Conservation (phyloP, 2,888 invertebrate species). For the Isoperla grammatica region DNA sequence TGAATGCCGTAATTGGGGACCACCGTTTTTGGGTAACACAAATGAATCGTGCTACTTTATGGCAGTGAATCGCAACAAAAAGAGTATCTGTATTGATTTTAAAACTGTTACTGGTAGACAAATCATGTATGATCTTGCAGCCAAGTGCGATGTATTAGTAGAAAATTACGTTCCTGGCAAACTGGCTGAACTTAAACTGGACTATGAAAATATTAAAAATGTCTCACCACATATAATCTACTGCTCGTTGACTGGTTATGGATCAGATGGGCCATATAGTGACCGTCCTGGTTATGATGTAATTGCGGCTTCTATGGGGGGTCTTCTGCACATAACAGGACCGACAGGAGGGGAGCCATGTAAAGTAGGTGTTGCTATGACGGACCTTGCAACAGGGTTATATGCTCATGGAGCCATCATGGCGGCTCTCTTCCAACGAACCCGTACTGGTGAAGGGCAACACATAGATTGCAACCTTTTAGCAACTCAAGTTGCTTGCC, state of each 20-base stretch:
- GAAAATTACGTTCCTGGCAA: constrained; percentile 96
- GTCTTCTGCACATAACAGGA: constrained; percentile 85
- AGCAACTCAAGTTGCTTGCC: constrained; percentile 82
- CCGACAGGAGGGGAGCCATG: constrained; percentile 75
- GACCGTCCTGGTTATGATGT: constrained; percentile 93
- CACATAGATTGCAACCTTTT: constrained; percentile 92
- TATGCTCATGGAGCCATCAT: constrained; percentile 93
- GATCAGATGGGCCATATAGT: constrained; percentile 78
- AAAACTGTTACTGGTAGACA: constrained; percentile 59
- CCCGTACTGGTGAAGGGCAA: constrained; percentile 76
- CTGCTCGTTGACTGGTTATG: constrained; percentile 92
- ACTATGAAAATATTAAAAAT: constrained; percentile 65
- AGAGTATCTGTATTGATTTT: constrained; percentile 83
- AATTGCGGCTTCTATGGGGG: constrained; percentile 89
- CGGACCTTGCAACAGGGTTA: constrained; percentile 88
- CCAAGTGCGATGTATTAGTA: constrained; percentile 77
- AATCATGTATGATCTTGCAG: constrained; percentile 65
- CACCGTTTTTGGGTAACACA: constrained; percentile 67
- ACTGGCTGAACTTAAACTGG: constrained; percentile 65
- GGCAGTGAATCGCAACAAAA: constrained; percentile 90
- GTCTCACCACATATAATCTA: constrained; percentile 79
- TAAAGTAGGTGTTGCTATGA: constrained; percentile 89
- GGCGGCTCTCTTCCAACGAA: constrained; percentile 76
- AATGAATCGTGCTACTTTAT: constrained; percentile 75
- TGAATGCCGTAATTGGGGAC: constrained; percentile 89